Evolutionary conservation across 2,113 vertebrate species (phyloP).

Genomic region (Empidonax alnorum): DNA sequence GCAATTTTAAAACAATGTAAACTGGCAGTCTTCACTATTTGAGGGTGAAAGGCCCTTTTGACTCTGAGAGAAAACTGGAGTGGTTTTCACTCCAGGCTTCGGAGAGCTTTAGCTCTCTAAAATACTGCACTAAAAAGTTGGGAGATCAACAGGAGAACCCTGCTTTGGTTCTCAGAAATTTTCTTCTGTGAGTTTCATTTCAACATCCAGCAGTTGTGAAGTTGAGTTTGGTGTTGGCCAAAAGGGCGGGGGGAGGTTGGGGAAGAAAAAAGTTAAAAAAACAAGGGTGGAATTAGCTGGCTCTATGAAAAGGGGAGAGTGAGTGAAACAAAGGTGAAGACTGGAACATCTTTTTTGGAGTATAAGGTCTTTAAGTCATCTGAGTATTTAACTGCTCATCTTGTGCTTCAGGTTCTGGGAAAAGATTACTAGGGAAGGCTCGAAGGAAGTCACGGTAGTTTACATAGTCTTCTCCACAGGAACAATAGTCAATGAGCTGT

Average conservation of each 20-base stretch:
- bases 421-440: conserved; percentile 65
- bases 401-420: not conserved
- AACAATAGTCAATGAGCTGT: conserved; percentile 74
- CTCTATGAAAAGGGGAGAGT: not conserved
- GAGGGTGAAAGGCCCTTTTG: not conserved
- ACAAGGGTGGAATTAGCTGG: not conserved
- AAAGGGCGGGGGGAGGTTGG: not conserved
- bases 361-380: not conserved
- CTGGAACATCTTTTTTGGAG: not conserved
- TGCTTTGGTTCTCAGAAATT: not conserved
- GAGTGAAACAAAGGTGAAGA: not conserved
- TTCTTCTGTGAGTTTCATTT: not conserved
- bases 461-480: conserved; percentile 64
- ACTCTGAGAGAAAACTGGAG: not conserved
- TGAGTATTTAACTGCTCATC: not conserved
- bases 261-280: not conserved
- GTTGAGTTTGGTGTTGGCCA: not conserved
- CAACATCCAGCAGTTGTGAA: not conserved
- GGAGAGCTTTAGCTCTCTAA: not conserved
- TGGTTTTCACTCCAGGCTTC: not conserved
- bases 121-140: not conserved
- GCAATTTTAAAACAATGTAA: not conserved
- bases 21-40: not conserved
- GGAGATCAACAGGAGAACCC: not conserved
- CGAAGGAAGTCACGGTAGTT: conserved; percentile 71